Evolutionary conservation across 53 echinoderm and acorn worm genomes (phyloP).

Genomic region (Arbacia lixula): DNA sequence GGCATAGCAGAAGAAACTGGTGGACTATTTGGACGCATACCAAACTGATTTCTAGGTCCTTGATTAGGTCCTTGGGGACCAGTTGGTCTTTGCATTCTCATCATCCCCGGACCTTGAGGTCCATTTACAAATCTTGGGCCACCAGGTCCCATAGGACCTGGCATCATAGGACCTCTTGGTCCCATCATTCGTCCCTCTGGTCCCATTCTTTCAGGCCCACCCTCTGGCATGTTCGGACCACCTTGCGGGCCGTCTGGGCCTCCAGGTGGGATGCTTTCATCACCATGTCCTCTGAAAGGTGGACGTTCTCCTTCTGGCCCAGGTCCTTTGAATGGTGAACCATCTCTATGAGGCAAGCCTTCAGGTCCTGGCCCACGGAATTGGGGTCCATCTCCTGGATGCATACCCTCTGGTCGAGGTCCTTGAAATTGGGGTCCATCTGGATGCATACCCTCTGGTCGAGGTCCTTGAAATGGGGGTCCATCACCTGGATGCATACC

Average conservation of each 20-base stretch:
- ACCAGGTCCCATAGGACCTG: neutral
- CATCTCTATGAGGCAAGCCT: slow-evolving; percentile 1
- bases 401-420: neutral
- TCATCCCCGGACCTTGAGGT: neutral
- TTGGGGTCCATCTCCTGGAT: neutral
- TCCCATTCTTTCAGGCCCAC: neutral
- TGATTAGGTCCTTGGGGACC: slow-evolving; percentile 16
- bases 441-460: no score
- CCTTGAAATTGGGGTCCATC: no score
- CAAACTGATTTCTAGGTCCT: neutral
- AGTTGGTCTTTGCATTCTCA: neutral
- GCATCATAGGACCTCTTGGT: neutral
- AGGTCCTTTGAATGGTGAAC: slow-evolving; percentile 26
- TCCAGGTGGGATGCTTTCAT: neutral
- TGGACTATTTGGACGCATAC: slow-evolving; percentile 1
- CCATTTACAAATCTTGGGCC: slow-evolving; percentile 12
- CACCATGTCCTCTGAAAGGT: neutral
- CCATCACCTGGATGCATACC: no score
- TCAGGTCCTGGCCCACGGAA: neutral
- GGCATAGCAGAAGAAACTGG: slow-evolving; percentile 34
- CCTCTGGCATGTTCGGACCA: neutral
- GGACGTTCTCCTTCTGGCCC: neutral
- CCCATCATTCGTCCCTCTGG: neutral
- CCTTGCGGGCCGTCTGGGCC: neutral
- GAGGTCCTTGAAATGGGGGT: no score